Conservation (phyloP, 2,797 vertebrate species). For the Coregonus sp. region DNA sequence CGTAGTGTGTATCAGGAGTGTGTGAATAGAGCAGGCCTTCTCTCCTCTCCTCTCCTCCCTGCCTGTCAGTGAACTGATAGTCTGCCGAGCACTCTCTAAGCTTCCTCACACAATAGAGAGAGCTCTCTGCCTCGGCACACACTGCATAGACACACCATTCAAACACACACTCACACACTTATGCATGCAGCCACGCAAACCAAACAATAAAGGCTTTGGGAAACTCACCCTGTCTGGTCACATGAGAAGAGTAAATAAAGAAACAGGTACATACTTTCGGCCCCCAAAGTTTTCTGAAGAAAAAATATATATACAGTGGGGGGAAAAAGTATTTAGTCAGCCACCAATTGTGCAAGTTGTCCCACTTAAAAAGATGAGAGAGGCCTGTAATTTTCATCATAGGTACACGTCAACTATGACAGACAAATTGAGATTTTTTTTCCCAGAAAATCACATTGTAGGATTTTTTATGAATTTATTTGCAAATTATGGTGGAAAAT, state of each 20-base stretch:
- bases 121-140: constrained; percentile 3
- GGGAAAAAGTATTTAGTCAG: too few species aligned
- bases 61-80: constrained; percentile 7
- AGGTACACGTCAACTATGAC: too few species aligned
- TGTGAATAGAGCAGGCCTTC: constrained; percentile 6
- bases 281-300: constrained; percentile 34
- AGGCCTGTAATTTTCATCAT: too few species aligned
- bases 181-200: neutral
- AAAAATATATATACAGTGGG: constrained; percentile 42
- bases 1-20: constrained; percentile 1
- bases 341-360: too few species aligned
- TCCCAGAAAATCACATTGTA: too few species aligned
- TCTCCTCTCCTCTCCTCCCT: neutral
- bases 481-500: too few species aligned
- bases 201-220: too few species aligned
- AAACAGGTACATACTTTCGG: neutral
- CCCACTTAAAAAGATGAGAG: too few species aligned
- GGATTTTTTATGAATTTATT: too few species aligned
- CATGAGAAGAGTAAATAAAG: neutral
- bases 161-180: constrained; percentile 24
- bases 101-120: neutral
- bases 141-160: constrained; percentile 6
- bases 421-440: too few species aligned
- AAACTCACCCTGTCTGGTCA: neutral
- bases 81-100: neutral